phyloP scores from a whole-genome alignment of 2,888 invertebrate genomes.

The Netelia inedita region DNA sequence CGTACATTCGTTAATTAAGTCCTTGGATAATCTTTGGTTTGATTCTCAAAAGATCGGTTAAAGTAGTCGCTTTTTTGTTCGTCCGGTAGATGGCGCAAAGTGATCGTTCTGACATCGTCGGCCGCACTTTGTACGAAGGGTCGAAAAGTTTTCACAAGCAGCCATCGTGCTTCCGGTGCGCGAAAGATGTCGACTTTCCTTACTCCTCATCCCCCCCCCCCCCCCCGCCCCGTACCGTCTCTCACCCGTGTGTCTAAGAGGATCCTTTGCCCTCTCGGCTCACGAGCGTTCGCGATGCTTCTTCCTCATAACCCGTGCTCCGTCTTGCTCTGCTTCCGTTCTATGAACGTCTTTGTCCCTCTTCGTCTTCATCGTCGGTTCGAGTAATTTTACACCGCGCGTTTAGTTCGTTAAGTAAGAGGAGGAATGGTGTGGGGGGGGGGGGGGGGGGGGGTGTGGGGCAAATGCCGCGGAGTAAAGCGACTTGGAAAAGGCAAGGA shows the following conservation, averaged over 20 bases:
- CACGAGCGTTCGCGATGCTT: constrained; percentile 38
- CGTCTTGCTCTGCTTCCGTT: constrained; percentile 5
- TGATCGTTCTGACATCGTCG: constrained; percentile 11
- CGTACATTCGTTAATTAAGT: too few relatives aligned
- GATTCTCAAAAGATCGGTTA: too few relatives aligned
- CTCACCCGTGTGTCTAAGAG: constrained; percentile 42
- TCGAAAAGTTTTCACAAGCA: constrained; percentile 33
- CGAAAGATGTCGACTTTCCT: constrained; percentile 16
- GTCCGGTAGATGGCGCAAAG: neutral
- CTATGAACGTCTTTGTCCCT: constrained; percentile 11
- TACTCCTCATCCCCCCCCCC: neutral
- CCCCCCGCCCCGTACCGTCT: neutral
- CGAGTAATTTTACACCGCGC: constrained; percentile 57
- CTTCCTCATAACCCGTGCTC: constrained; percentile 28
- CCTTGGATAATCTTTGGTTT: too few relatives aligned
- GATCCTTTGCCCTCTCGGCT: constrained; percentile 48
- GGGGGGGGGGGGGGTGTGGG: too few relatives aligned
- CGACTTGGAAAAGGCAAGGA: neutral
- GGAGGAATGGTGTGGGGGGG: neutral
- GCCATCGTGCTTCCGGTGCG: constrained; percentile 21
- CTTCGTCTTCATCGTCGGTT: constrained; percentile 40
- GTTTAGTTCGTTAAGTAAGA: constrained; percentile 62
- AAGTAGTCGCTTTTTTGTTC: neutral
- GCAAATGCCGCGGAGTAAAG: neutral
- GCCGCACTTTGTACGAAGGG: neutral